Percentiles rank a stretch among this genome's conserved stretches.
These are phyloP conservation scores for Atta cephalotes DNA, from an alignment of 1,140 invertebrate genomes.

Conservation along the genomic window DNA sequence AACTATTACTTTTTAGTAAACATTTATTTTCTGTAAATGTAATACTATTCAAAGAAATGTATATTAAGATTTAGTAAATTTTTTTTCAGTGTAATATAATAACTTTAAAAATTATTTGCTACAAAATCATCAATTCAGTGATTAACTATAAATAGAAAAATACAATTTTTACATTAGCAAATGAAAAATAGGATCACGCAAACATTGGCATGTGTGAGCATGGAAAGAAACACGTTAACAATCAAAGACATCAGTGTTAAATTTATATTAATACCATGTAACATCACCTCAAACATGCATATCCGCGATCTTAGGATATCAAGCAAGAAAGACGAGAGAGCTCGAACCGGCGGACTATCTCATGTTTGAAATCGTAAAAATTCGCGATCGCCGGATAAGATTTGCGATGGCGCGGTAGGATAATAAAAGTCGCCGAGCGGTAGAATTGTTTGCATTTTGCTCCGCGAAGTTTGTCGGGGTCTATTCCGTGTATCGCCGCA, in stretches of 20 bases:
- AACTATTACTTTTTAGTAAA: too few species aligned
- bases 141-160: too few species aligned
- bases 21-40: too few species aligned
- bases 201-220: not conserved
- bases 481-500: not conserved
- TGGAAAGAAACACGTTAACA: not conserved
- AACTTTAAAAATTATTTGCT: too few species aligned
- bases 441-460: not conserved
- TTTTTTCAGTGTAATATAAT: too few species aligned
- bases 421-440: not conserved
- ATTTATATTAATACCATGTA: conserved; percentile 25
- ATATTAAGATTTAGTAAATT: too few species aligned
- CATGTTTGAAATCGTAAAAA: conserved; percentile 12
- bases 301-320: not conserved
- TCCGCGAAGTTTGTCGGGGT: not conserved
- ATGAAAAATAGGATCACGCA: not conserved
- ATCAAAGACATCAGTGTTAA: conserved; percentile 20
- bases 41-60: too few species aligned
- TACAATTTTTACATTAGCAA: too few species aligned
- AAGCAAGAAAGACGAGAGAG: too few species aligned
- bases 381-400: conserved; percentile 5
- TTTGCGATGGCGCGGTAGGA: not conserved
- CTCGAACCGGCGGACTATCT: not conserved
- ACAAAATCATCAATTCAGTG: too few species aligned
- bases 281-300: not conserved